A percentile compares a stretch with the other conserved stretches of the same genome.
Conservation (phyloP, 2,113 vertebrate species). For the Phalacrocorax pelagicus region DNA sequence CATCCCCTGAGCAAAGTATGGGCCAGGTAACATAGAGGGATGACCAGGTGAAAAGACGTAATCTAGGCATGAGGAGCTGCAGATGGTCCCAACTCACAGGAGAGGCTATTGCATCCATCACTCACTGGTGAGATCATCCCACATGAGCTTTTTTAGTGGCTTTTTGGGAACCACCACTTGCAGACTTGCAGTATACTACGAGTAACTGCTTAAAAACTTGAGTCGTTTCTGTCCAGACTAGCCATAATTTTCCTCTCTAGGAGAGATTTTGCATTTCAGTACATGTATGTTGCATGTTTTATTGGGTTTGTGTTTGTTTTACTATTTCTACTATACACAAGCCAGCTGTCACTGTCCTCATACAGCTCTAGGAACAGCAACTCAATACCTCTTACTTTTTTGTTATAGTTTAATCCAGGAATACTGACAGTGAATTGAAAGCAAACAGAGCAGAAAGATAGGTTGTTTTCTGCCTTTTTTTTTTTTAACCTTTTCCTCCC, state of each 20-base stretch:
- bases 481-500: neutral
- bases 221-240: neutral
- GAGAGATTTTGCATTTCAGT: neutral
- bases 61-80: neutral
- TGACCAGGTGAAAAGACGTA: fast-evolving
- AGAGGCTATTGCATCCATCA: neutral
- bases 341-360: neutral
- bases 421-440: neutral
- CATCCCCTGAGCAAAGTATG: neutral
- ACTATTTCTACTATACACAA: neutral
- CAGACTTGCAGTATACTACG: neutral
- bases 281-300: no score
- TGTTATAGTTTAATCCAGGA: neutral
- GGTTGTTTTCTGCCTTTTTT: no score
- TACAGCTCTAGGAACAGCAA: neutral
- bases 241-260: neutral
- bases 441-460: neutral
- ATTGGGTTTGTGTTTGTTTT: neutral
- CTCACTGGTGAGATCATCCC: neutral
- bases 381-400: neutral
- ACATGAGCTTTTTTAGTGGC: neutral
- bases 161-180: neutral
- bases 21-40: neutral
- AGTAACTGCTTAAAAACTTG: neutral
- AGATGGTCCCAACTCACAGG: neutral